Percentiles rank a stretch among this genome's conserved stretches.
phyloP scores from a whole-genome alignment of 2,888 invertebrate genomes.

The Dolichopus griseipennis region DNA sequence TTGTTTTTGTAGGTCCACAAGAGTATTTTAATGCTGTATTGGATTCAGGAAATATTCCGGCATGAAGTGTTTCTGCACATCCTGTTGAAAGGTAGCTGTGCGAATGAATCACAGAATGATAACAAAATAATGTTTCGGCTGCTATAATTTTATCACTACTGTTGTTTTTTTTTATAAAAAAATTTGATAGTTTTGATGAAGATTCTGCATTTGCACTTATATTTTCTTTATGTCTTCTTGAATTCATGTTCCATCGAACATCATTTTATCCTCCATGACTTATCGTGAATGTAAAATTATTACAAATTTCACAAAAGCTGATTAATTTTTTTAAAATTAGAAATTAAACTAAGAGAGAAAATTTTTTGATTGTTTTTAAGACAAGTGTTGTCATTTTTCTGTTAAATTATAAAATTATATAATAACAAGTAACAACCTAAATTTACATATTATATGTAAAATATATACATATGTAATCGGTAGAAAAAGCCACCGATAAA shows the following conservation, averaged over 20 bases:
- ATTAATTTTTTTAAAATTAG: no score
- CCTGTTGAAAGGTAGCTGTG: neutral
- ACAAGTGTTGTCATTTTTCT: no score
- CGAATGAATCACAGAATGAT: neutral
- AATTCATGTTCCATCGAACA: neutral
- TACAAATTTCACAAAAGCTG: neutral
- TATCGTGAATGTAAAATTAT: neutral
- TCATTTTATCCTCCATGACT: constrained; percentile 1
- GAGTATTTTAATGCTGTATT: constrained; percentile 2
- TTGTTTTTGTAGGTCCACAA: neutral
- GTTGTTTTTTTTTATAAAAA: neutral
- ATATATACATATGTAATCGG: no score
- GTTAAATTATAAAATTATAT: no score
- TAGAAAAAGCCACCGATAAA: no score
- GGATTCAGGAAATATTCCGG: neutral
- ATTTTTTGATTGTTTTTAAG: no score
- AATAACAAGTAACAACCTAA: no score
- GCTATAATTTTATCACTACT: neutral
- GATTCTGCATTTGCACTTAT: neutral
- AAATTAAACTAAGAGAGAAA: no score
- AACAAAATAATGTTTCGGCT: neutral
- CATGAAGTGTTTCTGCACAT: neutral
- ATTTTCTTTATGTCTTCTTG: neutral
- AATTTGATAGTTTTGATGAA: neutral
- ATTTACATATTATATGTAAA: no score